Evolutionary conservation across 2,113 vertebrate genomes (phyloP), one percentile per base, ranked within the genome.

Genomic region (Laticauda laticaudata): DNA sequence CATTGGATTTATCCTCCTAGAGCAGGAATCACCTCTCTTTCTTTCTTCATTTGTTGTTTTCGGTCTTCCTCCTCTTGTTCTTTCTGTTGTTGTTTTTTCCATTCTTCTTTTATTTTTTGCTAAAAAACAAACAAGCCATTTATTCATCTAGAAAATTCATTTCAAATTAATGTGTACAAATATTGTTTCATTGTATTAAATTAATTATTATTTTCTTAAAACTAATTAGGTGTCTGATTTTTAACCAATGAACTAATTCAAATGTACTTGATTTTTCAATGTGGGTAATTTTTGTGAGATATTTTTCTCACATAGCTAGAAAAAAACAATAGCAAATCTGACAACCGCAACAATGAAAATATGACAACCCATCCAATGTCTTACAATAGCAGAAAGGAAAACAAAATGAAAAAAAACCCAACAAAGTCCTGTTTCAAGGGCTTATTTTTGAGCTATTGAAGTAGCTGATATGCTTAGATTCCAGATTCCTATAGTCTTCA

Each of bases 11-110:
- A 98, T 98, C 98, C 97, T 98, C 98, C 98, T 92, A 97, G 93
- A 96, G 97, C 96, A 96, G 97, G 96, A 97, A 98, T 99, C 98
- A 99, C 99, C 99, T 99, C 98, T 99, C 98, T 98, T 87, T 98
- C 98, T 97, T 94, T 98, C 97, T 98, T 99, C 98, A 99, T 98
- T 97, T 98, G 98, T 48, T 97, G 98, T 94, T 98, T 99, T 96
- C 98, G 98, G 92, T 99, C 98, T 92, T 97, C 98, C 61, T 97
- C 97, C 91, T 98, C 98, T 96, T 96, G 97, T 90, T 99, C 99
- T 97, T 97, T 99, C 92, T 92, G 98, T 97, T 99, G 98, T 91
- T 99, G 98, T 57, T 98, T 98, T 95, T 99, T 98, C 99, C 99
- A 99, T 98, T 99, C 99, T 97, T 98, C 98, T 96, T 98, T 99